phyloP scores from a whole-genome alignment of 2,888 invertebrate genomes.

The Minunthozetes semirufus region DNA sequence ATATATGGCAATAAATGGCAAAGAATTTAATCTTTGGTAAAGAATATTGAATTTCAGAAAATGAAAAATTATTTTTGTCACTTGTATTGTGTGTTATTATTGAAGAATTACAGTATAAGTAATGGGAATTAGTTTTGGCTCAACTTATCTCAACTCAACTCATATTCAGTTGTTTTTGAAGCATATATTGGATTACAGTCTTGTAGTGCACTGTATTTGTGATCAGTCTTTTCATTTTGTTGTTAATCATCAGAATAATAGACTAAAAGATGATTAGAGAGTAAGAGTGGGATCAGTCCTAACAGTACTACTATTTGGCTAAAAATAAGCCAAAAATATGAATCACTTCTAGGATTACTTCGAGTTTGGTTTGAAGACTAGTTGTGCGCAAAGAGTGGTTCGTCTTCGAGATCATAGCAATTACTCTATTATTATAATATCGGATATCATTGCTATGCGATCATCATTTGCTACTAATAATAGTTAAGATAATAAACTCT shows the following conservation, averaged over 20 bases:
- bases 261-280: not conserved
- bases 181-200: conserved; percentile 4
- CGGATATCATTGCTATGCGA: not conserved
- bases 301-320: no score
- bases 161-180: not conserved
- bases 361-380: no score
- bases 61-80: not conserved
- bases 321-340: not conserved
- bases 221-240: not conserved
- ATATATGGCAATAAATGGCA: no score
- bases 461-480: conserved; percentile 2
- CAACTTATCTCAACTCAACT: no score
- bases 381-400: no score
- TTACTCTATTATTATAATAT: conserved; percentile 1
- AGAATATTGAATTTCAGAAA: not conserved
- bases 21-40: not conserved
- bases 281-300: not conserved
- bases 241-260: conserved; percentile 10
- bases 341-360: conserved; percentile 10
- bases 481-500: conserved; percentile 1
- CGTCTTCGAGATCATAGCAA: not conserved
- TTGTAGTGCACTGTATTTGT: not conserved
- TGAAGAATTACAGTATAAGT: not conserved
- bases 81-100: no score
- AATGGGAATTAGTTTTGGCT: not conserved